Percentiles rank a stretch among this genome's conserved stretches.
Conservation (phyloP, 2,888 invertebrate species). For the Amphiduros pacificus region DNA sequence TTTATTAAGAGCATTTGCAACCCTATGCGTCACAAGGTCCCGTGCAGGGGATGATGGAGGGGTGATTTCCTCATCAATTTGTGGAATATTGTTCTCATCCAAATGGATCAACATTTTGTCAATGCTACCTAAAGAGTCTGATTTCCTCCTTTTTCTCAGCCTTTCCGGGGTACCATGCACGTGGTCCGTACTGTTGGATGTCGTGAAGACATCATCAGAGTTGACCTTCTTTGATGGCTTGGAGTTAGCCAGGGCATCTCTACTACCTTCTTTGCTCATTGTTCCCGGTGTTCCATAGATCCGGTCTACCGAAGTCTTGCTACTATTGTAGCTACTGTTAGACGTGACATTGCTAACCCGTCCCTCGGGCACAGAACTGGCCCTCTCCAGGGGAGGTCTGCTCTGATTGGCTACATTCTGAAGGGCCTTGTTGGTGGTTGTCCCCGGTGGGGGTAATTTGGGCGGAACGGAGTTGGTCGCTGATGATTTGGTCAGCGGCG, state of each 20-base stretch:
- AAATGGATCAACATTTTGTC: slow-evolving; percentile 12
- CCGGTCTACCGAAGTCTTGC: slow-evolving; percentile 11
- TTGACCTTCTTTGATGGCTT: background rate
- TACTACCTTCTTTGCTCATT: slow-evolving; percentile 10
- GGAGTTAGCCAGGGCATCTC: background rate
- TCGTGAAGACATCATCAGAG: slow-evolving; percentile 1
- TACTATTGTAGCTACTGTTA: slow-evolving; percentile 18
- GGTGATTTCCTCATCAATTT: slow-evolving; percentile 28
- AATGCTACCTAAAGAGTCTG: background rate
- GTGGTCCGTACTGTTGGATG: slow-evolving; percentile 7
- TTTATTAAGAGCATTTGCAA: background rate
- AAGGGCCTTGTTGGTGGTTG: background rate
- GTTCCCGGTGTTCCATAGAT: background rate
- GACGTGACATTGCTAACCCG: slow-evolving; percentile 13
- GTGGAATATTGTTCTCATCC: slow-evolving; percentile 28
- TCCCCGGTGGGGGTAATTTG: background rate
- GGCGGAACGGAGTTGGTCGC: background rate
- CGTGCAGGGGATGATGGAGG: slow-evolving; percentile 23
- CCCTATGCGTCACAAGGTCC: background rate
- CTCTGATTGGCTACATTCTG: slow-evolving; percentile 8
- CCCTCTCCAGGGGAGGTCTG: slow-evolving; percentile 25
- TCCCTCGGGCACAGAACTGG: slow-evolving; percentile 25
- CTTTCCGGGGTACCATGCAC: background rate
- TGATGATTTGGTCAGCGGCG: background rate
- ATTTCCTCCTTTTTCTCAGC: slow-evolving; percentile 5